A percentile compares a stretch with the other conserved stretches of the same genome.
Conservation (phyloP, 2,797 vertebrate species). For the Podarcis lilfordi region DNA sequence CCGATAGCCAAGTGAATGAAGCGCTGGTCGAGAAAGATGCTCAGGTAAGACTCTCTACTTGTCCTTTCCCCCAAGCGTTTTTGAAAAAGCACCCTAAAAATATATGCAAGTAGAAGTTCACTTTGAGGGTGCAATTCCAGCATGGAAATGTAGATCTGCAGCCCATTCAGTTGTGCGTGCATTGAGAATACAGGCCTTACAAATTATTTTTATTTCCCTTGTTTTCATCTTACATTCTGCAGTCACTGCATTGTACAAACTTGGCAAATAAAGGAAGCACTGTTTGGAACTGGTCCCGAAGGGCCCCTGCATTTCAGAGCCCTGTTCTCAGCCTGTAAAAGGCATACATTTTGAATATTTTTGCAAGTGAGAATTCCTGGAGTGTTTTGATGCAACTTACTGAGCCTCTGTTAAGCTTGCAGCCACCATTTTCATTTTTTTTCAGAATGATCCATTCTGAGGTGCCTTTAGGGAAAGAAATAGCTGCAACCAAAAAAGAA, state of each 20-base stretch:
- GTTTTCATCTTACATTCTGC: neutral
- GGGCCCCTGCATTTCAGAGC: neutral
- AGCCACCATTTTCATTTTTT: neutral
- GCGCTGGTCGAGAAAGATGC: conserved; percentile 88
- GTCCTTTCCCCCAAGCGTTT: neutral
- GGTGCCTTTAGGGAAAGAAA: neutral
- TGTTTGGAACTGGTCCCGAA: neutral
- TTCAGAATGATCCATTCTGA: neutral
- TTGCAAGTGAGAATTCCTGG: neutral
- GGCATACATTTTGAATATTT: neutral
- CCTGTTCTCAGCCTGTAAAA: neutral
- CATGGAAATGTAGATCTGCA: neutral
- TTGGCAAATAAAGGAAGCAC: neutral
- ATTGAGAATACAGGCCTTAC: neutral
- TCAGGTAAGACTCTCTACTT: conserved; percentile 78
- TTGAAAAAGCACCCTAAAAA: neutral
- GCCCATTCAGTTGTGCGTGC: neutral
- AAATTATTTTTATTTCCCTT: neutral
- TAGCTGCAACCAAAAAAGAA: neutral
- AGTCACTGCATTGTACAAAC: neutral
- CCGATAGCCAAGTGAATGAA: conserved; percentile 78
- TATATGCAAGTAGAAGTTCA: neutral
- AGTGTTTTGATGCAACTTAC: neutral
- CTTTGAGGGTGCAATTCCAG: neutral
- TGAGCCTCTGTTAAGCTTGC: neutral